Base-by-base conservation (phyloP, 2,888 invertebrate genomes). In the Ennomos quercinarius region DNA sequence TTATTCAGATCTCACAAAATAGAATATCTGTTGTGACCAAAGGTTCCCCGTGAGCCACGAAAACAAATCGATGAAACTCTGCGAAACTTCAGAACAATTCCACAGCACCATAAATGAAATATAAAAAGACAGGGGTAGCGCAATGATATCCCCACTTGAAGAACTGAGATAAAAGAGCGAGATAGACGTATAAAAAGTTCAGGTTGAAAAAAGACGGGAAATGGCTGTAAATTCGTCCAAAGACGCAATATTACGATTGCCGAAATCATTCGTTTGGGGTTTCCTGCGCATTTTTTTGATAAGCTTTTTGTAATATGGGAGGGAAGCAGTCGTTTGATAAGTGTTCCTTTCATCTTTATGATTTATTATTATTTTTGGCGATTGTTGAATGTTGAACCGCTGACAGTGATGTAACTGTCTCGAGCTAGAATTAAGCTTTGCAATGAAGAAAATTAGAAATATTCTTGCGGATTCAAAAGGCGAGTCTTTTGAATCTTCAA, bases 71-170 rank as follows among this genome's bases (percentile, higher is more conserved):
- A 71, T 67, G 61, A 57, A 70, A 63, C 65, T 66, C 60, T 51
- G 38, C 67, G 64, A 69, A 70, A 72, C 77, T 76, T 68, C 67
- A 72, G 76, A 75, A 77, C 75, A 73, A 73, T 77, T 77, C 72
- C 65, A 58, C 71, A 69, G 67, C 70, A 73, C 74, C 75, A 75
- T 78, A 74, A 78, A 77, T 74, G 75, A 76, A 73, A 77, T 76
- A 74, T 74, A 74, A 73, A 71, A 66, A 62, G 67, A 68, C 61
- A 59, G 53, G 64, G 64, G 55, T 66, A 65, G 51, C 54, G 62
- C 61, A 46, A 63, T 68, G 64, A 71, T 71, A 68, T 62, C 64
- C 39, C 66, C 71, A 71, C 71, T 73, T 69, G 68, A 58, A 54
- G 58, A 63, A 58, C 58, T 53, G 59, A 38, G 50, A 45, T 39